Evolutionary conservation across 2,113 vertebrate species (phyloP).

Genomic region (Menidia beryllina): DNA sequence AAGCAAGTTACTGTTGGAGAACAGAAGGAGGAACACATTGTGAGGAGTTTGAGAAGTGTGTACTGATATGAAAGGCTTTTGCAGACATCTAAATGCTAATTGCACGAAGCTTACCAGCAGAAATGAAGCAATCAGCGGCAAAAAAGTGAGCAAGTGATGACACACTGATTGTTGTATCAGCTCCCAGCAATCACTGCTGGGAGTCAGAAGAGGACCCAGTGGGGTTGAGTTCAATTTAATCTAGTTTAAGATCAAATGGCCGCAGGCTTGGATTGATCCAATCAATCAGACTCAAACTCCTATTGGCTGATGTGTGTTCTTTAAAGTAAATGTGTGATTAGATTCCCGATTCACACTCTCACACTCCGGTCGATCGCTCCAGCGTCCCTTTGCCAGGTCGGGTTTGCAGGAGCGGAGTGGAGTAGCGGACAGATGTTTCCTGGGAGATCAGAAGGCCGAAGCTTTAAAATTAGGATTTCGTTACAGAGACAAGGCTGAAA

Average conservation of each 20-base stretch:
- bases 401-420: too few relatives aligned
- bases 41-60: background rate
- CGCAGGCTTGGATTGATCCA: background rate
- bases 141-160: constrained; percentile 2
- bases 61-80: background rate
- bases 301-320: background rate
- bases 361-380: too few relatives aligned
- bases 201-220: background rate
- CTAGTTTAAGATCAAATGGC: background rate
- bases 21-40: background rate
- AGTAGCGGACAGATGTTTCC: too few relatives aligned
- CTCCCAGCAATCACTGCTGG: constrained; percentile 9
- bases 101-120: background rate
- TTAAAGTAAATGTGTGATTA: too few relatives aligned
- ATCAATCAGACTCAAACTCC: background rate
- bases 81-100: background rate
- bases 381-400: too few relatives aligned
- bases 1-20: background rate
- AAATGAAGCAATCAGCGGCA: constrained; percentile 4
- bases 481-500: too few relatives aligned
- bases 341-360: too few relatives aligned
- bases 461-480: too few relatives aligned
- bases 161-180: constrained; percentile 27
- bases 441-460: too few relatives aligned
- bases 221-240: background rate